Evolutionary conservation across 2,113 vertebrate genomes (phyloP).

Genomic region (Psophia crepitans): DNA sequence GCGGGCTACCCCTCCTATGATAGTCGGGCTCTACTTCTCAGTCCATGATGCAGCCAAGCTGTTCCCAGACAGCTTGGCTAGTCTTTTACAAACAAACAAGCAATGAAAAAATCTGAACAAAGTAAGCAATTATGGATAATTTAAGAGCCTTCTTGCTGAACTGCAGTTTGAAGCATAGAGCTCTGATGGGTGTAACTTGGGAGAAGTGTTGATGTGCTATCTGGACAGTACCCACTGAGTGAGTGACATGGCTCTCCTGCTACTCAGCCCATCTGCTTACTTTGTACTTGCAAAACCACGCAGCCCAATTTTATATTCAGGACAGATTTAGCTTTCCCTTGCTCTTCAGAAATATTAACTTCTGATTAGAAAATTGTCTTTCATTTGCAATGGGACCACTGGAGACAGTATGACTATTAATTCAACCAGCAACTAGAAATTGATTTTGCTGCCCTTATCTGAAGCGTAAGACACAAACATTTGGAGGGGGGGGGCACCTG

Average conservation of each 20-base stretch:
- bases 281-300: slow-evolving; percentile 32
- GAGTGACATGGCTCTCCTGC: neutral
- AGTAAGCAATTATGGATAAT: slow-evolving; percentile 28
- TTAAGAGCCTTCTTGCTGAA: slow-evolving; percentile 18
- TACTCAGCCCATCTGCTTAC: slow-evolving; percentile 46
- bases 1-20: neutral
- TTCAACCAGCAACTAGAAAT: neutral
- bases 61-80: slow-evolving; percentile 54
- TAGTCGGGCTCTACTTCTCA: neutral
- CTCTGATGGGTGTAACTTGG: neutral
- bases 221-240: slow-evolving; percentile 31
- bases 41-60: slow-evolving; percentile 52
- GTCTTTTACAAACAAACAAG: slow-evolving; percentile 43
- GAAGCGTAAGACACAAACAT: neutral
- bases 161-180: neutral
- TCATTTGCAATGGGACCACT: neutral
- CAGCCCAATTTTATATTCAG: slow-evolving; percentile 13
- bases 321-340: neutral
- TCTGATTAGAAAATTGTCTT: neutral
- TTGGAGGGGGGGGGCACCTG: neutral
- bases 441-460: neutral
- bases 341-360: slow-evolving; percentile 4
- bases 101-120: neutral
- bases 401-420: neutral
- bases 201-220: slow-evolving; percentile 41